phyloP scores from a whole-genome alignment of 2,888 invertebrate genomes.

The Xestia xanthographa region DNA sequence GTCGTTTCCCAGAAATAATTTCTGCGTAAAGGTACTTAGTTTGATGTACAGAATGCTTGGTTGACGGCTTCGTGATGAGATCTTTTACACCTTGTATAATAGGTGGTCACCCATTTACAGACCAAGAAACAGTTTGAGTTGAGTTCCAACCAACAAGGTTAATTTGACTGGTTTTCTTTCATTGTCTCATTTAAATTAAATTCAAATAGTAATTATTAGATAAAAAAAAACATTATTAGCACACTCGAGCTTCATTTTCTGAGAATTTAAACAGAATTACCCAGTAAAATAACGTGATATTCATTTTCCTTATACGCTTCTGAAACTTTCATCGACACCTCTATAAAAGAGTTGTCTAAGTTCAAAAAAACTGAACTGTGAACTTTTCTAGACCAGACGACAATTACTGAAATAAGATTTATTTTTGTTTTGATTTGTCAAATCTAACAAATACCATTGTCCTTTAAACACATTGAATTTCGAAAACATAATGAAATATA shows the following conservation, averaged over 20 bases:
- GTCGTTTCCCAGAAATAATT: no score
- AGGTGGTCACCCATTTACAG: no score
- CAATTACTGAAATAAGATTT: neutral
- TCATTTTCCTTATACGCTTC: neutral
- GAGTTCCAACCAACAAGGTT: neutral
- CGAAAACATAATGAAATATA: slow-evolving; percentile 31
- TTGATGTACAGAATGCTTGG: no score
- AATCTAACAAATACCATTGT: neutral
- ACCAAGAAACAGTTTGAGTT: neutral
- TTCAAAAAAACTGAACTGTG: neutral
- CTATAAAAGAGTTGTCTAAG: no score
- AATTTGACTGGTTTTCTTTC: neutral
- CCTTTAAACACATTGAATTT: slow-evolving; percentile 32
- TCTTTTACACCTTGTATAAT: no score
- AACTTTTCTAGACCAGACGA: neutral
- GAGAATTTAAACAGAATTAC: neutral
- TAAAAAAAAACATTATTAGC: no score
- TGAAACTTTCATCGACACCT: no score
- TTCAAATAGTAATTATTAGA: no score
- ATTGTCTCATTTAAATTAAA: no score
- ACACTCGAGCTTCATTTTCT: neutral
- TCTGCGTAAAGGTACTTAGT: no score
- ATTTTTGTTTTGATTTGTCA: neutral
- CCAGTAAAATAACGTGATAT: neutral
- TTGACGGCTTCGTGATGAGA: no score